Conservation (phyloP, 2,113 vertebrate genomes). For the Colistium nudipinnis region DNA sequence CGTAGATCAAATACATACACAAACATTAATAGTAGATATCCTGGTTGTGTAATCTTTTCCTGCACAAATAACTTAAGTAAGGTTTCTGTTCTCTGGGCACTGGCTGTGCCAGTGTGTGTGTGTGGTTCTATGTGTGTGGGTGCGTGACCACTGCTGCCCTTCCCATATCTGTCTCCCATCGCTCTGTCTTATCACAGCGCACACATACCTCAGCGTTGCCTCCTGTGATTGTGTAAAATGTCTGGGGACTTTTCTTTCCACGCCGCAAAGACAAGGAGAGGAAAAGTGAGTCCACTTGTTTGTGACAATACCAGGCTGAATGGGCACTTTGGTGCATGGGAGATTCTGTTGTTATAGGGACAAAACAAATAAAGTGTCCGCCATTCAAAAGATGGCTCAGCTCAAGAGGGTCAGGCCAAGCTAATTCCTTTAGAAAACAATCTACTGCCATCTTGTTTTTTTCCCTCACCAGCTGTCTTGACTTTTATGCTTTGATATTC, state of each 20-base stretch:
- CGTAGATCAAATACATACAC: conserved; percentile 36
- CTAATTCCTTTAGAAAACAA: conserved; percentile 78
- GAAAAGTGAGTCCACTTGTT: conserved; percentile 74
- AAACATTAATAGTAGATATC: conserved; percentile 46
- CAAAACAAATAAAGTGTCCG: conserved; percentile 81
- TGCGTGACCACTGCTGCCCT: conserved; percentile 67
- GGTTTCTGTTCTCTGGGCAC: conserved; percentile 30
- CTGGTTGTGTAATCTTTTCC: conserved; percentile 25
- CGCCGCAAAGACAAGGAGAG: conserved; percentile 67
- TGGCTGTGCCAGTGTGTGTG: conserved; percentile 27
- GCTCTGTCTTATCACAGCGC: conserved; percentile 75
- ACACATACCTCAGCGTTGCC: conserved; percentile 75
- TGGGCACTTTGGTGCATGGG: conserved; percentile 46
- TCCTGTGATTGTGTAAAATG: conserved; percentile 81
- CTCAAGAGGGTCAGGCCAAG: conserved; percentile 70
- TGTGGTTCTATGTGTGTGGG: conserved; percentile 25
- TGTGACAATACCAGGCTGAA: conserved; percentile 73
- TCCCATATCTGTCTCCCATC: conserved; percentile 79
- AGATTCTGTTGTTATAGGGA: conserved; percentile 77
- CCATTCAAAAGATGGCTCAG: conserved; percentile 73
- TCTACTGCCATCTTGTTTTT: conserved; percentile 72
- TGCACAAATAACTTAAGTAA: conserved; percentile 23
- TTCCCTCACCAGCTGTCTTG: conserved; percentile 58
- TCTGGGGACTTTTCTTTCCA: conserved; percentile 65
- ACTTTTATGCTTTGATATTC: conserved; percentile 45